Base-by-base conservation (phyloP, 2,888 invertebrate genomes). In the Flexamia atlantica region DNA sequence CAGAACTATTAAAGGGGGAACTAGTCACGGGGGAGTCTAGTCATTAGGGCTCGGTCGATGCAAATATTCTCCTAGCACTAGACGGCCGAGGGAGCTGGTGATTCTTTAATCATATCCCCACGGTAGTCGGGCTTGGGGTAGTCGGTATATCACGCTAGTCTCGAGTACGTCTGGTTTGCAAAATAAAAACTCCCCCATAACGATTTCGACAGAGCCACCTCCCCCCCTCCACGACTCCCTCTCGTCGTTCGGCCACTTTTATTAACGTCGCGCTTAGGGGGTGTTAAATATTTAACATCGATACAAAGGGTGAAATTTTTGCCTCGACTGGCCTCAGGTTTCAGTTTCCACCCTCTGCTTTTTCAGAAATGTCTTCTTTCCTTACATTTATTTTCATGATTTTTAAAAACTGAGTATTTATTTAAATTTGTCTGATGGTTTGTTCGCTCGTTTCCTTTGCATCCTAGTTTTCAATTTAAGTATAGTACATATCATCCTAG, bases 281-380 rank as follows among this genome's bases (percentile, higher is more conserved):
- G 79, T 79, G 79, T 79, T 79, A 79, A 79, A 79, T 79, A 79
- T 79, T 79, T 79, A 76, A 79, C 57, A 28, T 79, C 79, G 57
- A 79, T 79, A 79, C 79, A 79, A 79, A 79, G 79, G 79, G 79
- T 79, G 53, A 57, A 57, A 57, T 79, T 79, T 79, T 79, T 20
- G 32, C 57, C 23, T 57, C 3, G 46, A 28, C 30, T 60, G 68
- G 30, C 30, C 68, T 10, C 12, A 64, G 30, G 64, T 28, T 64
- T 64, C 28, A 28, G 57, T 57, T 3, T 46, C n/a, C 17, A 2
- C 53, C 14, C 23, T 20, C 3, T 7, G 4, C 53, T 2, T 53
- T 23, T 20, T 5, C 14, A 1, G 23, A 23, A 23, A 23, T 23
- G 23, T 23, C 46, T 17, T 46, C 46, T 17, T 9, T 9, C 36